Conservation (phyloP, 2,797 vertebrate genomes). For the Iguana delicatissima region DNA sequence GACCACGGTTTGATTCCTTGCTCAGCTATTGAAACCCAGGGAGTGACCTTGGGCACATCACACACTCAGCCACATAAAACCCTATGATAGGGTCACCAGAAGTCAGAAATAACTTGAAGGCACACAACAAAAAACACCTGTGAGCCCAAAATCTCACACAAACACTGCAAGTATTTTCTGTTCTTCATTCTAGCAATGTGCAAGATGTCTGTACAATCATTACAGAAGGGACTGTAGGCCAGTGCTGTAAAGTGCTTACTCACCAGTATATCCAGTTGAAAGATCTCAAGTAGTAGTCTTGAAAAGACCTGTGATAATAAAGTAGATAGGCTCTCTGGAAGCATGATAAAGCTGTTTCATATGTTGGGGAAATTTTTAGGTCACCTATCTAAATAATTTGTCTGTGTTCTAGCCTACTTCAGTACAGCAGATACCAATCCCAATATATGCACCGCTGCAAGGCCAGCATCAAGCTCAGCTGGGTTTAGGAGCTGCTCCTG, state of each 20-base stretch:
- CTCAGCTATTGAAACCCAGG: too few species aligned
- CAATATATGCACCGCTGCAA: constrained; percentile 96
- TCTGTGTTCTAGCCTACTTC: constrained; percentile 85
- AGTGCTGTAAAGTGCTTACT: background rate
- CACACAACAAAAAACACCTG: too few species aligned
- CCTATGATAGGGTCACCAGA: too few species aligned
- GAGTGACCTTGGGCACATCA: too few species aligned
- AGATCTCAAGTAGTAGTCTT: background rate
- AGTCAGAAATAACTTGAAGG: too few species aligned
- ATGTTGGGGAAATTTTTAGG: background rate
- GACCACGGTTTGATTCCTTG: too few species aligned
- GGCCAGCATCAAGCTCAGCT: constrained; percentile 93
- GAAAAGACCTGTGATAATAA: background rate
- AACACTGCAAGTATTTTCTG: background rate
- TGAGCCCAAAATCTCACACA: background rate
- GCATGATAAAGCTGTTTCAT: background rate
- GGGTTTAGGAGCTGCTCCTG: constrained; percentile 89
- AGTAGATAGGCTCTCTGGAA: background rate
- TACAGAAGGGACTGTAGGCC: background rate
- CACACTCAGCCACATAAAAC: too few species aligned
- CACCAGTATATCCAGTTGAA: background rate
- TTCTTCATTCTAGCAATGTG: background rate
- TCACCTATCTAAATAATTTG: background rate
- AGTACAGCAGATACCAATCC: constrained; percentile 98
- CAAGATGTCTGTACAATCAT: background rate